A percentile compares a stretch with the other conserved stretches of the same genome.
Conservation (phyloP, 2,113 vertebrate species). For the Trogon surrucura region DNA sequence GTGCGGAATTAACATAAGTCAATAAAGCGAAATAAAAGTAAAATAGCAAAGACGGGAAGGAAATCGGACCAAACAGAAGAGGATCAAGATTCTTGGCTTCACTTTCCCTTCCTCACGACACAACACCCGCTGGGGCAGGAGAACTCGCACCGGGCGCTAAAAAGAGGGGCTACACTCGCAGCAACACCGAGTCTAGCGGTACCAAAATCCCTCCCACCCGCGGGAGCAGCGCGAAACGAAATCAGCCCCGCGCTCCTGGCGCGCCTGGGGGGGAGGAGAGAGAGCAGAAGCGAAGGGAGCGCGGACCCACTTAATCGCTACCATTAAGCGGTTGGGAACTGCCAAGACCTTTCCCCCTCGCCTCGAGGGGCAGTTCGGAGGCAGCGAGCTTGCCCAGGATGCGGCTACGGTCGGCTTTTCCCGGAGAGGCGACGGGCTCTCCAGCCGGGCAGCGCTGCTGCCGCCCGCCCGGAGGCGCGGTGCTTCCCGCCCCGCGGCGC, state of each 20-base stretch:
- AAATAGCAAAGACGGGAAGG: not conserved
- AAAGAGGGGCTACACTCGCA: not conserved
- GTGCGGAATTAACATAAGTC: no score
- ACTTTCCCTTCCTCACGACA: not conserved
- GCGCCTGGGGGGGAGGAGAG: accelerated
- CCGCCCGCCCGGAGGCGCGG: not conserved
- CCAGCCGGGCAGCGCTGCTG: not conserved
- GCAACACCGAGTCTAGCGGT: not conserved
- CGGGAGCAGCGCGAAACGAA: not conserved
- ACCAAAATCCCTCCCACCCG: not conserved
- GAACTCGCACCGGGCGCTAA: not conserved
- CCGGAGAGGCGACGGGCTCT: not conserved
- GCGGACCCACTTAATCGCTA: not conserved
- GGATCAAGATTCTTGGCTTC: not conserved
- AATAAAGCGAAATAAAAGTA: no score
- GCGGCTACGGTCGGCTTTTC: not conserved
- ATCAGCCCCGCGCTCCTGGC: not conserved
- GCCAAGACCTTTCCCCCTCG: not conserved
- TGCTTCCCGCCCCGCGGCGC: not conserved
- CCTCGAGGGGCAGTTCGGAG: not conserved
- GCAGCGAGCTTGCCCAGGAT: not conserved
- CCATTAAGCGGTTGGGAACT: not conserved
- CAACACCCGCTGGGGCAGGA: not conserved
- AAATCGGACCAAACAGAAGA: not conserved
- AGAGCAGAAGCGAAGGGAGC: no score